Conservation (phyloP, 2,797 vertebrate species). For the Peromyscus aztecus region DNA sequence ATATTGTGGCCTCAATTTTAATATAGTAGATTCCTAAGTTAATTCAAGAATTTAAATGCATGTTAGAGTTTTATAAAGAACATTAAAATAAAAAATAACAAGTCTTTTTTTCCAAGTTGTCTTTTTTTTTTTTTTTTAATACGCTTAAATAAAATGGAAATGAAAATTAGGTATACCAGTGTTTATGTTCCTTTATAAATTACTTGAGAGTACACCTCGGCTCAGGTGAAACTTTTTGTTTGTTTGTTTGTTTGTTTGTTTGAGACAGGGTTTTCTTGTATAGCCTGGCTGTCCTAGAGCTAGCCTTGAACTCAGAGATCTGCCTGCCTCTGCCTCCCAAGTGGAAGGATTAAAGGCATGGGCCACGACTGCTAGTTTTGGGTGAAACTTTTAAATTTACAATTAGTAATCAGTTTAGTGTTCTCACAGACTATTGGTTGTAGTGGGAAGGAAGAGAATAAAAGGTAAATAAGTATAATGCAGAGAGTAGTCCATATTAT, state of each 20-base stretch:
- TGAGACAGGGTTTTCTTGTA: neutral
- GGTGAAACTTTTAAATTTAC: neutral
- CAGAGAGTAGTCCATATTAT: neutral
- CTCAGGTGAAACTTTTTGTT: neutral
- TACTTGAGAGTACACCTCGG: slow-evolving; percentile 1
- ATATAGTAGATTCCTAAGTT: neutral
- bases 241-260: neutral
- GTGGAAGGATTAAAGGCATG: neutral
- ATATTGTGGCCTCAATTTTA: slow-evolving; percentile 4
- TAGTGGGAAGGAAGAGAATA: neutral
- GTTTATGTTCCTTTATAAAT: slow-evolving; percentile 40
- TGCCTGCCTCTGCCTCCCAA: neutral
- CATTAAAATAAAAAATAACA: slow-evolving; percentile 36
- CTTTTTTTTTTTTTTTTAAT: neutral
- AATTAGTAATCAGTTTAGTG: neutral
- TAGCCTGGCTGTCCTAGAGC: neutral
- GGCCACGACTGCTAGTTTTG: neutral
- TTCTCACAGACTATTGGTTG: neutral
- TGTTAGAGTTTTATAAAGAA: slow-evolving; percentile 21
- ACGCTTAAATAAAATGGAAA: slow-evolving; percentile 4
- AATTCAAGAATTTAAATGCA: slow-evolving; percentile 46
- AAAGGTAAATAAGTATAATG: neutral
- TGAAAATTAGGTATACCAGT: neutral
- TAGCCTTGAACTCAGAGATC: neutral
- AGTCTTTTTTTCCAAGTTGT: neutral